Evolutionary conservation across 1,140 invertebrate species (phyloP), one percentile per base, ranked within the genome.

Genomic region (Bicyclus anynana): DNA sequence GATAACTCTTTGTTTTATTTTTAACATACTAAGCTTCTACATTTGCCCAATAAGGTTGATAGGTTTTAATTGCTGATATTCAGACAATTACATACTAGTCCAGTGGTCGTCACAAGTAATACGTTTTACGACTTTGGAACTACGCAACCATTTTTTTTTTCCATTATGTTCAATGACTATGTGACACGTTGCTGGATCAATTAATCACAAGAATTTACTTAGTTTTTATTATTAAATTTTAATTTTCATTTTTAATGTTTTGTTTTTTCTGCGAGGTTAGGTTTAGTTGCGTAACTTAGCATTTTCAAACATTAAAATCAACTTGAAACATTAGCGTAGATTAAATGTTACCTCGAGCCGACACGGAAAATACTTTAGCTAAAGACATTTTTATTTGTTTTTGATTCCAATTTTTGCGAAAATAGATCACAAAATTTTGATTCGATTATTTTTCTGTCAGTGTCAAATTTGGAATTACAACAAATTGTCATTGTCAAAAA

Each of bases 361-460:
- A 67, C 14, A 86, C 49, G 5, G 83, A 83, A 78, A 86, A 86
- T 74, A 86, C 63, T 76, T 86, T 86, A 14, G 69, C 83, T 68
- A 84, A 53, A 20, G 83, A 84, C 83, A 86, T 85, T 60, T 23
- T 68, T 74, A 33, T 13, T 50, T 27, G 27, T 10, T 33, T 50
- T 49, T 17, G 1, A 33, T 26, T 18, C 1, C 23, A 49, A 27
- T 29, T 26, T 26, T 13, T 40, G 37, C n/a, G 3, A 33, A 33
- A 33, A 40, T n/a, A n/a, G n/a, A 16, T 40, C 16, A 14, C 37
- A 17, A 40, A 16, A 16, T 12, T 10, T 10, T 40, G 23, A 14
- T 37, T 37, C 13, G 13, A 0, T 12, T 40, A 14, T 6, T 16
- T 40, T 40, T 7, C n/a, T n/a, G n/a, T n/a, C n/a, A n/a, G n/a